These are phyloP conservation scores for Tachystola acroxantha DNA, from an alignment of 2,888 invertebrate species.

Conservation along the genomic window DNA sequence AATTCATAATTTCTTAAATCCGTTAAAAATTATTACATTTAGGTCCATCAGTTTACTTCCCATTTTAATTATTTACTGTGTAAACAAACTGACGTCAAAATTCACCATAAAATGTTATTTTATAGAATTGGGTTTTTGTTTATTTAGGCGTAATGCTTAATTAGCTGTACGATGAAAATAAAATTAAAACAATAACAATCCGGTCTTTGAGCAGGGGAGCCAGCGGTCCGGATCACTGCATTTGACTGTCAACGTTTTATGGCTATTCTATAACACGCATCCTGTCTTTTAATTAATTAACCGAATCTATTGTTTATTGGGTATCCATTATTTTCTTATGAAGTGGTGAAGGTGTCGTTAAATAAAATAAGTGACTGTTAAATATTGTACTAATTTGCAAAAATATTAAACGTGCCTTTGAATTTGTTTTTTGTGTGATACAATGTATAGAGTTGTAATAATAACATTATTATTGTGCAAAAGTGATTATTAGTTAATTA, in stretches of 20 bases:
- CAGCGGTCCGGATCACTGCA: slow-evolving; percentile 39
- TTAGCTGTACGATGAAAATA: slow-evolving; percentile 42
- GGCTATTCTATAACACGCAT: slow-evolving; percentile 21
- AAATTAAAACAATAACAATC: slow-evolving; percentile 27
- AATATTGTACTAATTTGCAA: no score
- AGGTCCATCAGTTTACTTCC: no score
- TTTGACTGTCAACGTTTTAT: slow-evolving; percentile 22
- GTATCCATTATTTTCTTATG: no score
- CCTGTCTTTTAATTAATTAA: slow-evolving; percentile 30
- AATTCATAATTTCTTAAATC: no score
- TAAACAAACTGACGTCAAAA: slow-evolving; percentile 47
- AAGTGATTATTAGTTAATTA: no score
- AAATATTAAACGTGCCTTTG: no score
- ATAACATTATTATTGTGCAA: no score
- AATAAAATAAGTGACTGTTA: no score
- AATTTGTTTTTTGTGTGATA: no score
- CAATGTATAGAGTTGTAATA: no score
- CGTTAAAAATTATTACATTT: no score
- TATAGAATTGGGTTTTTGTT: slow-evolving; percentile 35
- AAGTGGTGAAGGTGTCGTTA: no score
- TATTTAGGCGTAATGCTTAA: slow-evolving; percentile 51
- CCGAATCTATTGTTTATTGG: not conserved
- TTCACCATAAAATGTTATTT: slow-evolving; percentile 43
- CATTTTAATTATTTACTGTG: slow-evolving; percentile 28
- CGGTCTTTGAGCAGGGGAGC: slow-evolving; percentile 17